phyloP scores from a whole-genome alignment of 1,140 invertebrate species.

The Bombus polaris region DNA sequence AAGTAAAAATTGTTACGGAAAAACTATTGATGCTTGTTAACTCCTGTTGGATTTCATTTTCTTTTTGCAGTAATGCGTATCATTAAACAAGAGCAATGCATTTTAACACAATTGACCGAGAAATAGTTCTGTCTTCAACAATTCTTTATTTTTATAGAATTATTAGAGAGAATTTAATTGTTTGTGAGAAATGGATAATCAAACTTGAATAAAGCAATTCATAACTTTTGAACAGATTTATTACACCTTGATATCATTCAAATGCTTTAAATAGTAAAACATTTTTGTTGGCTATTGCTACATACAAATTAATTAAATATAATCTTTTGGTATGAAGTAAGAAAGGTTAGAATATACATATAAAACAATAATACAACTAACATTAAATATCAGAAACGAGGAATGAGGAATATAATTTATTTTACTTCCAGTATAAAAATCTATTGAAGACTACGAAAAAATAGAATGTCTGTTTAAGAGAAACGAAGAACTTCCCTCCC shows the following conservation, averaged over 20 bases:
- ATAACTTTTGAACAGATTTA: background rate
- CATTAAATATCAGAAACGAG: background rate
- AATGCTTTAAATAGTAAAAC: background rate
- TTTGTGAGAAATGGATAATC: background rate
- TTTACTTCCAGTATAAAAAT: background rate
- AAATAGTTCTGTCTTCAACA: background rate
- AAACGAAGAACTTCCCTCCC: background rate
- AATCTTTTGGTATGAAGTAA: background rate
- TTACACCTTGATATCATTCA: background rate
- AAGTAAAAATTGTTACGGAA: conserved; percentile 1
- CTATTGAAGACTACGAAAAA: background rate
- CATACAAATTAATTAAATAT: background rate
- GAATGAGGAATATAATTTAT: background rate
- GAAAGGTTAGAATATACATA: background rate
- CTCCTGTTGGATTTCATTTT: background rate
- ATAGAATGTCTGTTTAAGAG: background rate
- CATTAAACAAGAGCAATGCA: background rate
- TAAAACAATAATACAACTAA: background rate
- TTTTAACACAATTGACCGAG: background rate
- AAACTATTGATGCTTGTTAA: conserved; percentile 9
- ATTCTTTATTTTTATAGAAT: conserved; percentile 17
- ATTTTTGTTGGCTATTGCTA: background rate
- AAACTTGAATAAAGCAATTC: conserved; percentile 9
- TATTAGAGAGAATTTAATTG: background rate
- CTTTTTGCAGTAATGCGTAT: background rate